Conservation (phyloP, 2,888 invertebrate genomes). For the Parasteatoda lunata region DNA sequence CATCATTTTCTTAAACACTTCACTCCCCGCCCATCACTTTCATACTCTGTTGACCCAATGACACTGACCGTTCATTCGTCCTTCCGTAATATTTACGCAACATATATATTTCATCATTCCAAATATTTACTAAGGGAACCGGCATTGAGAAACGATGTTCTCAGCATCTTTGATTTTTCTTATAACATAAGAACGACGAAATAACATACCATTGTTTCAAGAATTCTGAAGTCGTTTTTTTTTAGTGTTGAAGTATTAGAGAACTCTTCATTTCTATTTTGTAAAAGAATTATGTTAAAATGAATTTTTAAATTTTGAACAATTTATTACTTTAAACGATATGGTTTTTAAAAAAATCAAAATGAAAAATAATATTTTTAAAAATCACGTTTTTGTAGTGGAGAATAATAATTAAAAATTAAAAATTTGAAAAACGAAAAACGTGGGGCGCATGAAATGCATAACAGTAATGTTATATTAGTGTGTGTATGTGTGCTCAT, state of each 20-base stretch:
- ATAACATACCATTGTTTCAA: background rate
- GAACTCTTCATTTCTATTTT: too few relatives aligned
- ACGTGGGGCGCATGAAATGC: too few relatives aligned
- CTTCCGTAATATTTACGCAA: constrained; percentile 21
- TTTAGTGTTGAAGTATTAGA: too few relatives aligned
- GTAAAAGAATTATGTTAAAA: background rate
- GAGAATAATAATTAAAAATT: too few relatives aligned
- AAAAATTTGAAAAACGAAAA: too few relatives aligned
- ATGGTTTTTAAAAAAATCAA: too few relatives aligned
- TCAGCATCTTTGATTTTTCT: background rate
- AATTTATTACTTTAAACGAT: too few relatives aligned
- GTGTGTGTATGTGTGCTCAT: too few relatives aligned
- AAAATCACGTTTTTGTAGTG: too few relatives aligned
- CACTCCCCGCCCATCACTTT: constrained; percentile 1
- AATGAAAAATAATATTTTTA: too few relatives aligned
- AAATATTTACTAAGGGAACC: constrained; percentile 29
- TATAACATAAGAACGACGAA: background rate
- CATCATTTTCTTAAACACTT: constrained; percentile 32
- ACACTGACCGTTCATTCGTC: constrained; percentile 55
- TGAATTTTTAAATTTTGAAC: too few relatives aligned
- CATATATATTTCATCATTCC: constrained; percentile 13
- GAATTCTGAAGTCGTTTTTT: background rate
- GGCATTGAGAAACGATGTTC: background rate
- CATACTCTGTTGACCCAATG: constrained; percentile 45
- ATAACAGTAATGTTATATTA: too few relatives aligned